Percentiles rank a stretch among this genome's conserved stretches.
These are phyloP conservation scores for Indri indri DNA, from an alignment of 2,113 vertebrate species.

Conservation along the genomic window DNA sequence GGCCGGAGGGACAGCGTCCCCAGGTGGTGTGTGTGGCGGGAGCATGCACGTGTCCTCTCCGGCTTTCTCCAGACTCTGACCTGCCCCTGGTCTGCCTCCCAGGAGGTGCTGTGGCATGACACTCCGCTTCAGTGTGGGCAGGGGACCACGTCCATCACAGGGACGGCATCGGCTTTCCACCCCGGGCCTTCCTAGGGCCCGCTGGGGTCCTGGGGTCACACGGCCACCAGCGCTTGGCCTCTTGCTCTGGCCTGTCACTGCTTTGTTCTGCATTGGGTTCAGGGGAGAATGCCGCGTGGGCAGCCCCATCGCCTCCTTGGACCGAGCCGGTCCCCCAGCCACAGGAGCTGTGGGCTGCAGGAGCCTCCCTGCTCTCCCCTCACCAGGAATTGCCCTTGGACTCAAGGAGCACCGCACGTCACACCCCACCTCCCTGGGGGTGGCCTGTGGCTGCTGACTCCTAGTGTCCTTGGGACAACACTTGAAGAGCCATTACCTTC, in stretches of 20 bases:
- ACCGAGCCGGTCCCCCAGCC: not conserved
- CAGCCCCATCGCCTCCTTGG: fast-evolving
- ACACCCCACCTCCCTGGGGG: not conserved
- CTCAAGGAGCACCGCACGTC: no score
- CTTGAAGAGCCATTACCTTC: not conserved
- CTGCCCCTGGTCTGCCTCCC: not conserved
- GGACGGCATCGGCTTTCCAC: fast-evolving
- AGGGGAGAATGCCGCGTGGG: not conserved
- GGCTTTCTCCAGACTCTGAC: not conserved
- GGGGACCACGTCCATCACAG: not conserved
- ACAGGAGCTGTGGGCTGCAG: not conserved
- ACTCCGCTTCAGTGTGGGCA: not conserved
- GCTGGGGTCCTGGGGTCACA: not conserved
- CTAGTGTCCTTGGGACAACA: not conserved
- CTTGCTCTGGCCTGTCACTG: not conserved
- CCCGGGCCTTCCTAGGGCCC: no score
- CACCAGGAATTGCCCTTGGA: not conserved
- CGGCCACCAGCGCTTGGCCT: not conserved
- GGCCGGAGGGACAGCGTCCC: not conserved
- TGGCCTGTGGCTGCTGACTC: not conserved
- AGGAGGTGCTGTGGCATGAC: not conserved
- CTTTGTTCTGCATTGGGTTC: no score
- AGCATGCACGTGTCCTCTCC: not conserved
- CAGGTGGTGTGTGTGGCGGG: not conserved
- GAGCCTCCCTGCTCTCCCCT: not conserved